Percentiles rank a stretch among this genome's conserved stretches.
These are phyloP conservation scores for Toxotes chatareus DNA, from an alignment of 2,113 vertebrate genomes.

Conservation along the genomic window DNA sequence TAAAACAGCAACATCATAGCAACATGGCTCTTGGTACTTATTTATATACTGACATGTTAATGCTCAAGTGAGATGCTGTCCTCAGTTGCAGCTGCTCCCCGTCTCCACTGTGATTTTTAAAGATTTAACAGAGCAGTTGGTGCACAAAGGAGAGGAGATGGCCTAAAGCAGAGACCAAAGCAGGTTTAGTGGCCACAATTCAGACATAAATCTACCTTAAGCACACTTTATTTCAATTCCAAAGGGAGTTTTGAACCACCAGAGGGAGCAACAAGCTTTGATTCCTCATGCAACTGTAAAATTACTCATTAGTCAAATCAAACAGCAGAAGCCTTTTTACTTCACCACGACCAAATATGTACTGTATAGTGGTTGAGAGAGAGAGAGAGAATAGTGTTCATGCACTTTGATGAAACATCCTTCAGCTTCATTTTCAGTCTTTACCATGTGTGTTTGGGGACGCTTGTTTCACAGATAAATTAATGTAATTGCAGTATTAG, in stretches of 20 bases:
- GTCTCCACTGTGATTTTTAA: slow-evolving; percentile 10
- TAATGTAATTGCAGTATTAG: slow-evolving; percentile 52
- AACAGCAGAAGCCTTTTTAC: slow-evolving; percentile 15
- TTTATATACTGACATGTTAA: background rate
- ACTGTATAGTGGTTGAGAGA: background rate
- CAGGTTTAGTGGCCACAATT: background rate
- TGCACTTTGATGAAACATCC: background rate
- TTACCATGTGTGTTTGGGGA: background rate
- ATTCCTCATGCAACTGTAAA: slow-evolving; percentile 41
- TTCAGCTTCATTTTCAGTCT: slow-evolving; percentile 14
- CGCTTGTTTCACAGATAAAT: slow-evolving; percentile 47
- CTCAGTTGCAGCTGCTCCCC: slow-evolving; percentile 7
- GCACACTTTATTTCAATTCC: slow-evolving; percentile 32
- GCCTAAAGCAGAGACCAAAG: background rate
- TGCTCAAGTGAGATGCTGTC: background rate
- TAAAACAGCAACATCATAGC: background rate
- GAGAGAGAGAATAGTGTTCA: background rate
- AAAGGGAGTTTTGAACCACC: slow-evolving; percentile 53
- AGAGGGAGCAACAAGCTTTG: slow-evolving; percentile 68
- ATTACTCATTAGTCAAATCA: slow-evolving; percentile 31
- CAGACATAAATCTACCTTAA: background rate
- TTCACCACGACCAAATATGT: background rate
- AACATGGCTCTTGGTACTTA: slow-evolving; percentile 3
- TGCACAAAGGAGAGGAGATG: background rate
- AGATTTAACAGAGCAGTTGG: slow-evolving; percentile 6